These are phyloP conservation scores for Setipinna tenuifilis DNA, from an alignment of 2,797 vertebrate genomes.

Conservation along the genomic window DNA sequence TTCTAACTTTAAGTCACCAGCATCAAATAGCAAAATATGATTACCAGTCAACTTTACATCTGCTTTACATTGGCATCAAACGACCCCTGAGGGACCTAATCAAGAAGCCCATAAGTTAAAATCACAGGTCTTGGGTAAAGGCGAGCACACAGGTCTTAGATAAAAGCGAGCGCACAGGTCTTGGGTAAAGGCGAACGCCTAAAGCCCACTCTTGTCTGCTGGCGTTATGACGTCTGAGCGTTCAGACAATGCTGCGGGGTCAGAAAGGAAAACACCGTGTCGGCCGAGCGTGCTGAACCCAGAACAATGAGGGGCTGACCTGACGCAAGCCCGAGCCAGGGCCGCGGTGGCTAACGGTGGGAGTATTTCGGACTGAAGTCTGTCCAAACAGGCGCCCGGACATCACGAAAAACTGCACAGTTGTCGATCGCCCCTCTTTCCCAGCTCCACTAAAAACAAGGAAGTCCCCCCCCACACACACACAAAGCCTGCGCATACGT, in stretches of 20 bases:
- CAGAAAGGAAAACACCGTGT: constrained; percentile 43
- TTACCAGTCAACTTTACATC: not conserved
- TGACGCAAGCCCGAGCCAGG: constrained; percentile 1
- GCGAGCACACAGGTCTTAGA: not conserved
- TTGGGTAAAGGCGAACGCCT: too few species aligned
- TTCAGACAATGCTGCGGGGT: constrained; percentile 32
- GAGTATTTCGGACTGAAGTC: constrained; percentile 41
- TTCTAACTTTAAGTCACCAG: not conserved
- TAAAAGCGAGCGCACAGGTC: too few species aligned
- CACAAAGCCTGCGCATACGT: constrained; percentile 58
- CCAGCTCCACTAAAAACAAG: constrained; percentile 66
- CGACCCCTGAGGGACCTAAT: not conserved
- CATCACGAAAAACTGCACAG: constrained; percentile 47
- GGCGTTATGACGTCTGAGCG: constrained; percentile 37
- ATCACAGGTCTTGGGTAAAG: not conserved
- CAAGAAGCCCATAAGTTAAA: not conserved
- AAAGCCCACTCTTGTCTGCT: constrained; percentile 27
- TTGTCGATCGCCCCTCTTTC: constrained; percentile 52
- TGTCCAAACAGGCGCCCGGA: constrained; percentile 56
- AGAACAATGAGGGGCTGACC: constrained; percentile 45
- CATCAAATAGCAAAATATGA: constrained; percentile 12
- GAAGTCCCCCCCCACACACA: constrained; percentile 50
- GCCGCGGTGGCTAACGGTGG: not conserved
- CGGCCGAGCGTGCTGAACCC: constrained; percentile 44
- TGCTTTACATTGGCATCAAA: constrained; percentile 26